A percentile compares a stretch with the other conserved stretches of the same genome.
phyloP scores from a whole-genome alignment of 2,888 invertebrate species.

The Acanthopleura granulata region DNA sequence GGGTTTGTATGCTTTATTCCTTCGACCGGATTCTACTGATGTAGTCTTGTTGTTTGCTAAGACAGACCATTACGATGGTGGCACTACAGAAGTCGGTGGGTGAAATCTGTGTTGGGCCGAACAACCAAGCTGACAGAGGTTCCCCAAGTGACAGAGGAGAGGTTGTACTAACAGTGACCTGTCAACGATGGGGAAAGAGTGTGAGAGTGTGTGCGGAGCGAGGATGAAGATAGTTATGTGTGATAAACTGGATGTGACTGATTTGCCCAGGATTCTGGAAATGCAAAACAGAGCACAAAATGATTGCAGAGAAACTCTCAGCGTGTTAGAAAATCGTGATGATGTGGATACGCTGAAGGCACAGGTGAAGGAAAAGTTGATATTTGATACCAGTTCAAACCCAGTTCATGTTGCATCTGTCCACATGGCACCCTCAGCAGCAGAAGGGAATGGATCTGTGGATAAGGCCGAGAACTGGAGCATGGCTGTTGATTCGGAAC shows the following conservation, averaged over 20 bases:
- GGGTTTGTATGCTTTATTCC: no score
- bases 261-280: slow-evolving; percentile 8
- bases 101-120: no score
- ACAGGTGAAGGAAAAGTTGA: slow-evolving; percentile 30
- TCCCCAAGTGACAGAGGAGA: not conserved
- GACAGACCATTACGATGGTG: no score
- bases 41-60: no score
- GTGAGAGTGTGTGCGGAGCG: not conserved
- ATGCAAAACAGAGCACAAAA: slow-evolving; percentile 24
- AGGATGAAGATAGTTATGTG: slow-evolving; percentile 19
- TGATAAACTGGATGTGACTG: slow-evolving; percentile 10
- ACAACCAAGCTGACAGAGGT: no score
- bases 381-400: not conserved
- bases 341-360: slow-evolving; percentile 48
- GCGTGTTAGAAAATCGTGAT: slow-evolving; percentile 31
- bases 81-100: no score
- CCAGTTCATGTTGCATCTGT: not conserved
- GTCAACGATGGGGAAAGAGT: slow-evolving; percentile 1
- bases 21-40: no score
- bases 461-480: no score
- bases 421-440: not conserved
- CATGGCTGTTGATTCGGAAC: not conserved
- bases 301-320: slow-evolving; percentile 22
- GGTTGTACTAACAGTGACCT: not conserved
- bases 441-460: not conserved